Conservation (phyloP, 2,888 invertebrate species). For the Lymantria dispar region DNA sequence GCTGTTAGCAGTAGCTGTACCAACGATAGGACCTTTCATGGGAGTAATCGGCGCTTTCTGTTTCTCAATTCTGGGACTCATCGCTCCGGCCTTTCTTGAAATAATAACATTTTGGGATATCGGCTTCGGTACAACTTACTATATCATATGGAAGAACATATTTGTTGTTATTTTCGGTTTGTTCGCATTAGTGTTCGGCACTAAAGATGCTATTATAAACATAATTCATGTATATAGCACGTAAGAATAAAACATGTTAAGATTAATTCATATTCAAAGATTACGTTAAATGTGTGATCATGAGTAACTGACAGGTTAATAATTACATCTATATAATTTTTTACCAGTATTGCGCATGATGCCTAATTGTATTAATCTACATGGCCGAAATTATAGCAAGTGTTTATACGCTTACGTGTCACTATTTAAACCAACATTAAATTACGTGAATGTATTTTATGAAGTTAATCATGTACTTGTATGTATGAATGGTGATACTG, state of each 20-base stretch:
- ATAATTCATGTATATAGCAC: conserved; percentile 45
- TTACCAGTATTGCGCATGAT: conserved; percentile 26
- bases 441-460: too few relatives aligned
- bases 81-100: conserved; percentile 93
- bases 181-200: conserved; percentile 91
- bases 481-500: too few relatives aligned
- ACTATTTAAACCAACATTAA: too few relatives aligned
- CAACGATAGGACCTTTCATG: conserved; percentile 94
- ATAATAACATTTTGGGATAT: conserved; percentile 92
- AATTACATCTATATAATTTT: conserved; percentile 22
- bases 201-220: conserved; percentile 58
- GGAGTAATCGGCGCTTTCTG: conserved; percentile 96
- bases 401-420: too few relatives aligned
- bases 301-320: conserved; percentile 27
- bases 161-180: conserved; percentile 89
- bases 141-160: conserved; percentile 90
- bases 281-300: conserved; percentile 36
- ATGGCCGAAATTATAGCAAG: too few relatives aligned
- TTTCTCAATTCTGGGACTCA: conserved; percentile 94
- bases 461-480: too few relatives aligned
- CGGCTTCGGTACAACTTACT: conserved; percentile 88
- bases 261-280: conserved; percentile 17
- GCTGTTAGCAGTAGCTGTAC: conserved; percentile 91
- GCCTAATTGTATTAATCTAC: conserved; percentile 5
- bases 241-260: conserved; percentile 22